Conservation (phyloP, 2,888 invertebrate genomes). For the Ryuthela nishihirai region DNA sequence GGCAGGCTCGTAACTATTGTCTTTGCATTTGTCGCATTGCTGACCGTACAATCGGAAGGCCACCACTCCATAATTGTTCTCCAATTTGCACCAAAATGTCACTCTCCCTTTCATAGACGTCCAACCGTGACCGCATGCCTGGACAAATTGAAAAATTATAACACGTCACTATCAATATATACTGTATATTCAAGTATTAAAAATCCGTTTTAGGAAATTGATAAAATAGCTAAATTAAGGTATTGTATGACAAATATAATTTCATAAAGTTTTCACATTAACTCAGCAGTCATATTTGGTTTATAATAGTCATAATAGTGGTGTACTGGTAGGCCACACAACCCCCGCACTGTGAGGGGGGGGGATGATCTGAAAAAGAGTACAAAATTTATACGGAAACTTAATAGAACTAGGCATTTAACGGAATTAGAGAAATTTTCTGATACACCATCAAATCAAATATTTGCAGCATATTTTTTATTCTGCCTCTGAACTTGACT, state of each 20-base stretch:
- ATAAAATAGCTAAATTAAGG: not conserved
- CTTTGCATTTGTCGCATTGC: conserved; percentile 52
- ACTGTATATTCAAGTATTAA: not conserved
- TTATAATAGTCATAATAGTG: too few relatives aligned
- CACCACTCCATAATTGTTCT: conserved; percentile 47
- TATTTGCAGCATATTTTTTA: too few relatives aligned
- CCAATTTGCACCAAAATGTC: conserved; percentile 51
- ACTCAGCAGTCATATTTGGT: too few relatives aligned
- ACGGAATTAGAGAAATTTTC: too few relatives aligned
- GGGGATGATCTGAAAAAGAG: too few relatives aligned
- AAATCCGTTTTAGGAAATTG: not conserved
- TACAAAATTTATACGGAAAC: too few relatives aligned
- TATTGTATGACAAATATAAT: not conserved
- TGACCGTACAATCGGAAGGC: conserved; percentile 54
- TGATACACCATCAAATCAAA: too few relatives aligned
- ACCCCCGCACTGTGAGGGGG: too few relatives aligned
- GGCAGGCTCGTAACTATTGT: conserved; percentile 51
- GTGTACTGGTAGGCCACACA: too few relatives aligned
- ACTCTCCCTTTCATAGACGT: conserved; percentile 56
- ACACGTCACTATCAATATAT: not conserved
- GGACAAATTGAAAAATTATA: conserved; percentile 15
- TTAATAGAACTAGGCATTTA: too few relatives aligned
- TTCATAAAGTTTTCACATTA: not conserved
- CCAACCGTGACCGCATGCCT: conserved; percentile 55
- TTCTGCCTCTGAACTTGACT: too few relatives aligned